Base-by-base conservation (phyloP, 2,888 invertebrate species). In the Beris chalybata region DNA sequence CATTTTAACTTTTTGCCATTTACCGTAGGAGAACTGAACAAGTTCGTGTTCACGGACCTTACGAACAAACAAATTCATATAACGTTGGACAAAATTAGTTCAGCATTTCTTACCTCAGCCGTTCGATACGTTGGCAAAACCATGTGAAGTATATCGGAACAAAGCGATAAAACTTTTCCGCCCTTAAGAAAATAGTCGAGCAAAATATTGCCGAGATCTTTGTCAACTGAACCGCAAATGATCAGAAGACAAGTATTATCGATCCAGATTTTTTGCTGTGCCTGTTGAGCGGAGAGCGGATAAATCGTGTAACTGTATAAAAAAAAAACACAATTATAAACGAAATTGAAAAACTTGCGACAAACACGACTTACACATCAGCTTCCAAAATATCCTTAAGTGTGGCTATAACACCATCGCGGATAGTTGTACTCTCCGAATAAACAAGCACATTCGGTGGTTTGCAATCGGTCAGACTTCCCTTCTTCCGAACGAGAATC, bases 1-100 rank as follows among this genome's bases (percentile, higher is more conserved):
- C 89, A 93, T 89, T 76, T 88, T 88, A 0, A 92, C 90, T 5
- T 89, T 87, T 75, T 89, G 88, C 92, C 93, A 93, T 77, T 89
- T 87, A 70, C 89, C 91, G 73, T 91, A 93, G 3, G 90, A 89
- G 76, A 93, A 93, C 72, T 90, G 87, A 2, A 92, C 93, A 58
- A 93, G 81, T 78, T 93, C 92, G 76, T 90, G 89, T 79, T 92
- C 92, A 30, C 92, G 86, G 45, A 92, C 87, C 89, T 89, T 74
- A 4, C 77, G 74, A 57, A 59, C 48, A 38, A 52, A 56, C 44
- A 50, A 11, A n/a, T 50, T 22, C 29, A 9, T 11, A 22, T 11
- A 12, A 52, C 29, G 22, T 22, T 22, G 22, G 5, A 6, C 48
- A 48, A 7, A 5, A 15, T 4, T 5, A 48, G 7, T 48, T n/a